A percentile compares a stretch with the other conserved stretches of the same genome.
Conservation (phyloP, 2,797 vertebrate species). For the Balearica regulorum region DNA sequence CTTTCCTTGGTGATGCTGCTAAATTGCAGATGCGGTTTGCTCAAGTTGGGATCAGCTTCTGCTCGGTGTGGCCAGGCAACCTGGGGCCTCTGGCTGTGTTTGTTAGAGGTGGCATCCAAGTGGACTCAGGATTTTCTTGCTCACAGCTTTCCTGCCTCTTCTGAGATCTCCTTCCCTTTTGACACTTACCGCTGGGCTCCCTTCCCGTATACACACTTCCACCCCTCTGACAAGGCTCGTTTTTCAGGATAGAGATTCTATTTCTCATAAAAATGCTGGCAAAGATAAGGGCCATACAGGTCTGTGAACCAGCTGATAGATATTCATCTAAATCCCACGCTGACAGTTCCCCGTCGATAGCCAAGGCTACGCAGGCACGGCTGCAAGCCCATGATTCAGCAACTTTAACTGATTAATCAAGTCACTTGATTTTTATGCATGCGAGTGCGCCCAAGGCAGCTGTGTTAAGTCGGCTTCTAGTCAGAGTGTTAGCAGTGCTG, state of each 20-base stretch:
- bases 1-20: neutral
- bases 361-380: neutral
- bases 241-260: neutral
- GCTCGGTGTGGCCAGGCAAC: neutral
- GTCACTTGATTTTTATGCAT: constrained; percentile 41
- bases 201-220: neutral
- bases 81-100: neutral
- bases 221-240: neutral
- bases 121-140: neutral
- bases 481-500: constrained; percentile 30
- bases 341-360: neutral
- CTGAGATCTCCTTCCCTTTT: neutral
- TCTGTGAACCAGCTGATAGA: neutral
- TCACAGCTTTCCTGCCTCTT: neutral
- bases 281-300: neutral
- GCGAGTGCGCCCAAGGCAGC: constrained; percentile 42
- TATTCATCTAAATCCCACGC: neutral
- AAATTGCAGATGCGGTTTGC: neutral
- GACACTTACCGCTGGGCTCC: neutral
- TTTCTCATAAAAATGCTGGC: neutral
- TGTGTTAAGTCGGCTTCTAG: neutral
- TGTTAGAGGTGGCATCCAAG: neutral
- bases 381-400: constrained; percentile 56
- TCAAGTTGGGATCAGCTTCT: neutral
- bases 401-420: constrained; percentile 52